Evolutionary conservation across 1,140 invertebrate species (phyloP), one percentile per base, ranked within the genome.

Genomic region (Rhagoletis zephyria): DNA sequence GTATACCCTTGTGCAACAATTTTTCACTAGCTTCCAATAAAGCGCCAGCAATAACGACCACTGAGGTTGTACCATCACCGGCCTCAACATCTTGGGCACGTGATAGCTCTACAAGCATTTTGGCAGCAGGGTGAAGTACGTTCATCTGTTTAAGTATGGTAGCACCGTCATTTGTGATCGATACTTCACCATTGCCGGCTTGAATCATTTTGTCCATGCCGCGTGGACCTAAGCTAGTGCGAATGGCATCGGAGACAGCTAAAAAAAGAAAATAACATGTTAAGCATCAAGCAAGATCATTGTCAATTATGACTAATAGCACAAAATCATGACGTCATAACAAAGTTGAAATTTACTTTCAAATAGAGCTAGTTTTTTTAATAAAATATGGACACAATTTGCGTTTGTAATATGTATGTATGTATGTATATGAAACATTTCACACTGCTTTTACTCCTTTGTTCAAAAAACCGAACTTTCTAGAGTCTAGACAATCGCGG

Each of bases 181-280:
- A 99, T 0, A 99, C 99, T 95, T 99, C 98, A 10, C 98, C 98
- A 95, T 98, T 99, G 16, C 95, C 95, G 77, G 97, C 95, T 95
- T 99, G 99, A 89, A 99, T 99, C 99, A 99, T 99, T 95, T 99
- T 99, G 92, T 99, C 99, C 99, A 99, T 99, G 89, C 99, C 99
- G 89, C 97, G 95, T 48, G 99, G 99, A 19, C 99, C 99, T 91
- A 99, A 94, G 94, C 98, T 99, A 19, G 99, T 99, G 88, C 99
- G 95, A 90, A 99, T 98, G 40, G 99, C 98, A 98, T 99, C 98
- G 89, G 98, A 97, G 85, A 99, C 98, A 94, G 98, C 98, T 99
- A 92, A 87, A 96, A 95, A 60, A 40, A 70, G 60, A 87, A 60
- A 2, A 70, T 88, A 89, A 89, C 42, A 87, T 81, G 67, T 63